phyloP scores from a whole-genome alignment of 1,140 invertebrate species.

The Cotesia glomerata region DNA sequence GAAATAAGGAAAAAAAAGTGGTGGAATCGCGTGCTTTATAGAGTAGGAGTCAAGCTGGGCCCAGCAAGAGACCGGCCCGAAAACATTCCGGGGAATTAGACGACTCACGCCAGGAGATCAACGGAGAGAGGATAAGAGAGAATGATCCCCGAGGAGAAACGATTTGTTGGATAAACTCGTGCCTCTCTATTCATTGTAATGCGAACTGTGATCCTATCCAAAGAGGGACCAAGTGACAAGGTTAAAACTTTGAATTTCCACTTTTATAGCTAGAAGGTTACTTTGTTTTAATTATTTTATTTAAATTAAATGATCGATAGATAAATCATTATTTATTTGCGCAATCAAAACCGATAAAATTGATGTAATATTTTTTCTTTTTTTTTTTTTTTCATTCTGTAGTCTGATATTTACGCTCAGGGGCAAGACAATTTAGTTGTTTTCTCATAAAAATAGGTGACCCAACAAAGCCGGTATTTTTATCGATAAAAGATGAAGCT shows the following conservation, averaged over 20 bases:
- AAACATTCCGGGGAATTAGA: constrained; percentile 59
- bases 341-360: no score
- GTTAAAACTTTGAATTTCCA: background rate
- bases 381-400: constrained; percentile 37
- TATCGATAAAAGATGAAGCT: background rate
- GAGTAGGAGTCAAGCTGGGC: constrained; percentile 54
- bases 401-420: constrained; percentile 44
- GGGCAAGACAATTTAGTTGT: constrained; percentile 33
- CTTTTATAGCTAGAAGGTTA: background rate
- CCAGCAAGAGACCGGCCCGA: constrained; percentile 50
- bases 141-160: constrained; percentile 34
- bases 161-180: constrained; percentile 52
- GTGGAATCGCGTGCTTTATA: constrained; percentile 27
- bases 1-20: constrained; percentile 34
- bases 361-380: background rate
- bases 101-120: constrained; percentile 44
- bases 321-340: no score
- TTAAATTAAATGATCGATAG: no score
- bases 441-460: constrained; percentile 8
- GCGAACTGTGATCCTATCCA: constrained; percentile 42
- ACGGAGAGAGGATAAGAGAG: constrained; percentile 30
- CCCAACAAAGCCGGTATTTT: constrained; percentile 2
- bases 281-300: no score
- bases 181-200: constrained; percentile 46
- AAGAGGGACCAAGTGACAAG: background rate